Conservation (phyloP, 2,113 vertebrate genomes). For the Psophia crepitans region DNA sequence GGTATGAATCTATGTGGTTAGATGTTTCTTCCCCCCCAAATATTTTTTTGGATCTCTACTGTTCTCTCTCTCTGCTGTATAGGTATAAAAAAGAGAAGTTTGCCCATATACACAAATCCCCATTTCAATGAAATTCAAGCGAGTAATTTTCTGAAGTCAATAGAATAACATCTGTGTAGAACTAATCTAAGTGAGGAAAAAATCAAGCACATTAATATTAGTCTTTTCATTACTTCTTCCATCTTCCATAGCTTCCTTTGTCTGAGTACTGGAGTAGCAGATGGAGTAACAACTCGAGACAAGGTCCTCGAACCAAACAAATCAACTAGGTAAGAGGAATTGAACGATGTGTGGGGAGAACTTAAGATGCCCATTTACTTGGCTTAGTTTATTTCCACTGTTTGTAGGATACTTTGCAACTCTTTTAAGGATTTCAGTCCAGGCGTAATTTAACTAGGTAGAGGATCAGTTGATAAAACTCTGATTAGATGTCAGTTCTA, state of each 20-base stretch:
- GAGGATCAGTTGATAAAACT: background rate
- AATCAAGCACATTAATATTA: background rate
- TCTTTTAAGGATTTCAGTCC: background rate
- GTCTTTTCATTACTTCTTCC: background rate
- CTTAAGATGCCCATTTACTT: background rate
- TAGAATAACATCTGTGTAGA: background rate
- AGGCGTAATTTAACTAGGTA: background rate
- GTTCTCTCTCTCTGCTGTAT: background rate
- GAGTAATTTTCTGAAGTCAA: background rate
- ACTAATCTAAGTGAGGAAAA: background rate
- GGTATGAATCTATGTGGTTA: background rate
- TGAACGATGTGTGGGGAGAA: background rate
- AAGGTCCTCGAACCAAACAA: background rate
- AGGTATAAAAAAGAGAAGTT: background rate
- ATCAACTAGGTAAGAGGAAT: background rate
- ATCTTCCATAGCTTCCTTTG: background rate
- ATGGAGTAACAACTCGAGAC: background rate
- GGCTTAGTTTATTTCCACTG: background rate
- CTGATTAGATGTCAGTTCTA: background rate
- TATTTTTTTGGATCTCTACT: background rate
- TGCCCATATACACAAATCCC: fast-evolving
- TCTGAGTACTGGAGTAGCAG: background rate
- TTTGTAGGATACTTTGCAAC: background rate
- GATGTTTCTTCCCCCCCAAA: background rate
- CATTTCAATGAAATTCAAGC: background rate